These are phyloP conservation scores for Cercocebus atys DNA, from an alignment of 2,113 vertebrate species.

Conservation along the genomic window DNA sequence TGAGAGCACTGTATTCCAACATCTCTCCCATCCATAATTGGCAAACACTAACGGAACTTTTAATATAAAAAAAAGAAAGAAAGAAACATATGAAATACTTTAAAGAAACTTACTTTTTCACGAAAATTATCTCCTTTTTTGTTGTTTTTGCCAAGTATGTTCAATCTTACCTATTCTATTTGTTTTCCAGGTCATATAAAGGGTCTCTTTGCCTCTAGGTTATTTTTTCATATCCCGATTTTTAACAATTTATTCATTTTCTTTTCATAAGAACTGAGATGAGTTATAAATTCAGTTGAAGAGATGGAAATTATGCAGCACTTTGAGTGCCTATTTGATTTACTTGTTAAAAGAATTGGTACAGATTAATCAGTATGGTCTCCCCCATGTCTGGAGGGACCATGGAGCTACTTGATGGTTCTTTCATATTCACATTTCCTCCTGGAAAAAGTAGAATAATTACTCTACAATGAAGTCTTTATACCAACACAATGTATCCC, in stretches of 20 bases:
- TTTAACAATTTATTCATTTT: conserved; percentile 10
- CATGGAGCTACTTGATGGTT: background rate
- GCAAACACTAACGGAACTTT: conserved; percentile 67
- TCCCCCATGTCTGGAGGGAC: conserved; percentile 25
- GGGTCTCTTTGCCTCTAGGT: background rate
- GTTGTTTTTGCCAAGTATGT: background rate
- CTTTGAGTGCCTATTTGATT: conserved; percentile 37
- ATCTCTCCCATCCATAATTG: conserved; percentile 74
- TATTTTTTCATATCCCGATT: conserved; percentile 63
- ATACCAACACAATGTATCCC: conserved; percentile 43
- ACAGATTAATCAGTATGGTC: background rate
- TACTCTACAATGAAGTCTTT: conserved; percentile 59
- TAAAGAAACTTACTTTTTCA: conserved; percentile 67
- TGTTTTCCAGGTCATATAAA: conserved; percentile 53
- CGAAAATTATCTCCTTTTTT: conserved; percentile 58
- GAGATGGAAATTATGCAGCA: background rate
- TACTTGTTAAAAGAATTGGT: conserved; percentile 41
- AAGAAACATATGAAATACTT: conserved; percentile 50
- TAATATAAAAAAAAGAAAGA: background rate
- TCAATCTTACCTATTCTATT: conserved; percentile 39
- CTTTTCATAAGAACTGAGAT: conserved; percentile 10
- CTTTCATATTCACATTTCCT: conserved; percentile 30
- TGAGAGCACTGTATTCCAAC: conserved; percentile 78
- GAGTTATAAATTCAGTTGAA: background rate
- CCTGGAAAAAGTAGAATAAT: conserved; percentile 60